phyloP scores from a whole-genome alignment of 1,140 invertebrate species.

The Philotrypesis tridentata region DNA sequence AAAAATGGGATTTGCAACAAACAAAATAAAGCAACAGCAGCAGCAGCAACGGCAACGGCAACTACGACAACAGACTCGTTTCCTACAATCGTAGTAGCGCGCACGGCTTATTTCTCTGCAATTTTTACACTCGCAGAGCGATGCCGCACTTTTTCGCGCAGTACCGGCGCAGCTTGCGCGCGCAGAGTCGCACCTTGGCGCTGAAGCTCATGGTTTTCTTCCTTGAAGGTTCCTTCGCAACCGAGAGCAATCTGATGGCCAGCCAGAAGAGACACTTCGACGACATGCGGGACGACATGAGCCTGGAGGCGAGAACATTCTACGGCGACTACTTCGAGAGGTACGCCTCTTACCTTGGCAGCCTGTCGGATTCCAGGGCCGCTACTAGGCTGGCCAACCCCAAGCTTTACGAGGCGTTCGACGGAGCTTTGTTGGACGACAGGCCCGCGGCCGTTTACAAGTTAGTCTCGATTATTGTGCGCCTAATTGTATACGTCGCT shows the following conservation, averaged over 20 bases:
- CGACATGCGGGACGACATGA: constrained; percentile 74
- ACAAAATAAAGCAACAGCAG: too few species aligned
- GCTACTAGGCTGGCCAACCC: not conserved
- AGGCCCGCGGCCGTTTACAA: constrained; percentile 74
- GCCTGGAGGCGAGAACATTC: constrained; percentile 71
- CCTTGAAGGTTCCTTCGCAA: constrained; percentile 74
- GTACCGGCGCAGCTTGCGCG: constrained; percentile 1
- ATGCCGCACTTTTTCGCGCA: not conserved
- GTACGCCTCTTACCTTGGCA: constrained; percentile 74
- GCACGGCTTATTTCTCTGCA: not conserved
- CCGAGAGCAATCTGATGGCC: constrained; percentile 75
- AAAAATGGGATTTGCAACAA: too few species aligned
- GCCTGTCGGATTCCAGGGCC: constrained; percentile 57
- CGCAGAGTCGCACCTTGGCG: not conserved
- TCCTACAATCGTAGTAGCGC: too few species aligned
- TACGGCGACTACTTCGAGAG: constrained; percentile 76
- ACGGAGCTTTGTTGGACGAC: constrained; percentile 72
- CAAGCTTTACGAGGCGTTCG: constrained; percentile 70
- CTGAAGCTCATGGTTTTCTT: constrained; percentile 10
- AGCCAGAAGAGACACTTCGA: constrained; percentile 73
- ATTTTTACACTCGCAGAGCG: too few species aligned
- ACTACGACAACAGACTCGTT: too few species aligned
- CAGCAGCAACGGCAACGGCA: too few species aligned
- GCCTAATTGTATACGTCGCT: too few species aligned
- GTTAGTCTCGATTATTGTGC: constrained; percentile 68